Evolutionary conservation across 2,888 invertebrate genomes (phyloP).

Genomic region (Taphrorychus bicolor): DNA sequence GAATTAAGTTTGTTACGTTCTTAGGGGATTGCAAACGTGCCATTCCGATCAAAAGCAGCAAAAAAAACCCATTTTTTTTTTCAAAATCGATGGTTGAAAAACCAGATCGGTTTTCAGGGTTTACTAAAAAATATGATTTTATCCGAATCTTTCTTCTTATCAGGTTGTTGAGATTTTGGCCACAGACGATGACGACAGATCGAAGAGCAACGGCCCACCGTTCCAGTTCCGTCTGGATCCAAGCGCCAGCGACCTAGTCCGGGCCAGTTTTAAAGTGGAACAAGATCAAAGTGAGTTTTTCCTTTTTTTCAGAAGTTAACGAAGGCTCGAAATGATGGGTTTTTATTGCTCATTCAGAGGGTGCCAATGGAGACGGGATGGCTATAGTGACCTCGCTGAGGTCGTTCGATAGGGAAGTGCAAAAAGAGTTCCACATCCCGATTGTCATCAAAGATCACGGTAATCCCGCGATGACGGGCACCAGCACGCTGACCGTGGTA

Average conservation of each 20-base stretch:
- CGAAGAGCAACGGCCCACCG: constrained; percentile 95
- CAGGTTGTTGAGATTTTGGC: constrained; percentile 88
- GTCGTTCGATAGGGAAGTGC: constrained; percentile 93
- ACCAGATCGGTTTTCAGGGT: too few relatives aligned
- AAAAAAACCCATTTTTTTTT: too few relatives aligned
- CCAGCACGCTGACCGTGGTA: constrained; percentile 93
- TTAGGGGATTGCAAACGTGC: too few relatives aligned
- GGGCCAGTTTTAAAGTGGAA: constrained; percentile 94
- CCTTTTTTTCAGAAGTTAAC: neutral
- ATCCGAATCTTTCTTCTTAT: too few relatives aligned
- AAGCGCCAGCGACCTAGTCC: constrained; percentile 90
- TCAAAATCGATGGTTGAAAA: too few relatives aligned
- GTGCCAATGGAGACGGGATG: constrained; percentile 97
- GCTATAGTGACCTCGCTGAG: constrained; percentile 94
- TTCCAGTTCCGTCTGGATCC: constrained; percentile 94
- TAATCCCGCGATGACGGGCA: constrained; percentile 95
- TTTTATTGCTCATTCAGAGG: constrained; percentile 67
- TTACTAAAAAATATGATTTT: too few relatives aligned
- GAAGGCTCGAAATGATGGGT: constrained; percentile 15
- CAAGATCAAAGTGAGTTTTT: constrained; percentile 87
- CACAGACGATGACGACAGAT: constrained; percentile 92
- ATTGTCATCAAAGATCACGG: constrained; percentile 98
- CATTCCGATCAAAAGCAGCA: too few relatives aligned
- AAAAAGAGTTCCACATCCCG: constrained; percentile 95
- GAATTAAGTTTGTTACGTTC: too few relatives aligned